These are phyloP conservation scores for Myiopsitta monachus DNA, from an alignment of 2,113 vertebrate genomes.

Conservation along the genomic window DNA sequence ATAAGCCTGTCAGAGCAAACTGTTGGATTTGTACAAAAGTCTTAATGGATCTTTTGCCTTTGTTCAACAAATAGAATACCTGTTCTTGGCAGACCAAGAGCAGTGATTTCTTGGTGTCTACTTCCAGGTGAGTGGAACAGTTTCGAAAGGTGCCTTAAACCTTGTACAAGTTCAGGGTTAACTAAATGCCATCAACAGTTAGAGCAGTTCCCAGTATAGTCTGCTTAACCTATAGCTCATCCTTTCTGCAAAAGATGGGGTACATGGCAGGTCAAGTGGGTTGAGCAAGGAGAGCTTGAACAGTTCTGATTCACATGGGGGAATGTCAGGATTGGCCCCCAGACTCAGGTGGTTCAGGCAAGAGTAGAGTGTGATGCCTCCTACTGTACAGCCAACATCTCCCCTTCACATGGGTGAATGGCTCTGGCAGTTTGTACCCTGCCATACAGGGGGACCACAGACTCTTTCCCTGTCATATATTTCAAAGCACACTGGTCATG, in stretches of 20 bases:
- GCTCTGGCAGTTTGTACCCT: neutral
- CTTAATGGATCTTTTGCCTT: slow-evolving; percentile 15
- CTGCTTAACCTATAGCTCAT: neutral
- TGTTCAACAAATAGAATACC: neutral
- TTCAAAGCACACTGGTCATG: neutral
- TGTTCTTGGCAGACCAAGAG: neutral
- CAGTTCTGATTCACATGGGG: neutral
- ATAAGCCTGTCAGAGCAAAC: neutral
- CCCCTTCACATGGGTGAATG: neutral
- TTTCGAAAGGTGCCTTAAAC: neutral
- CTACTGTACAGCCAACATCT: neutral
- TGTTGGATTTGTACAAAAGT: neutral
- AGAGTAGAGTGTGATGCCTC: neutral
- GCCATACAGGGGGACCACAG: neutral
- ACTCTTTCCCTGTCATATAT: neutral
- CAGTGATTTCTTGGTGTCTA: neutral
- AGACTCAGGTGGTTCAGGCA: neutral
- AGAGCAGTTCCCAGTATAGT: neutral
- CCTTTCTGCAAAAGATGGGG: neutral
- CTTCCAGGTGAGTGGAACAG: neutral
- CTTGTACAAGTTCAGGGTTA: neutral
- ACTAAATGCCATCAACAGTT: neutral
- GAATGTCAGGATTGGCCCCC: neutral
- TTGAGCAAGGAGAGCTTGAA: neutral
- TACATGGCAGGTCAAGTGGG: neutral